Evolutionary conservation across 2,113 vertebrate genomes (phyloP), one percentile per base, ranked within the genome.

Genomic region (Onychostoma macrolepis): DNA sequence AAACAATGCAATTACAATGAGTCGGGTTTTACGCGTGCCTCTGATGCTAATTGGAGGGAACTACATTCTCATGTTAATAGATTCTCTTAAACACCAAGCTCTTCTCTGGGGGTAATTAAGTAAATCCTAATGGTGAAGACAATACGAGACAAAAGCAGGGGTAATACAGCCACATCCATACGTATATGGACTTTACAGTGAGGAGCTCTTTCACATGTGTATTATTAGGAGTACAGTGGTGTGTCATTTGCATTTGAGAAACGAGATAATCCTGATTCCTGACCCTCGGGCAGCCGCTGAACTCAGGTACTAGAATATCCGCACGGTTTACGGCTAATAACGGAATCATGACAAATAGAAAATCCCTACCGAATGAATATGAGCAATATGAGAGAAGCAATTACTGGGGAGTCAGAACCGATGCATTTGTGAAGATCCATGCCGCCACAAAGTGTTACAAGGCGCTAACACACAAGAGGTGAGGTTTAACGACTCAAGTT

Each of bases 51-150:
- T 85, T 84, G 78, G 4, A 36, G 71, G 41, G 50, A 85, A 65
- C 69, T 17, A 26, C 69, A 79, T 88, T 87, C 84, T 88, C 81
- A 90, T 78, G 61, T 86, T 72, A 88, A 85, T 84, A 36, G 43
- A 75, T 56, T 83, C 17, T 26, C 58, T 80, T 83, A 33, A 79
- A 85, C 65, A 30, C 45, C 50, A 1, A 69, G 67, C 56, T 84
- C 28, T 38, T 67, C 67, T 83, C 80, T 56, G 28, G 41, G 81
- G 77, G 75, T n/a, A 80, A 77, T 75, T 74, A 83, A 69, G 63
- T 33, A 45, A 75, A 83, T 71, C 71, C 71, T 74, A 69, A 41
- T 38, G 19, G 50, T 24, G 87, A 74, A 81, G 84, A 87, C 45
- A 69, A 72, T 33, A 28, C 8, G 45, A 67, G 61, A 80, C 80